These are phyloP conservation scores for Metopolophium dirhodum DNA, from an alignment of 1,140 invertebrate genomes.

Conservation along the genomic window DNA sequence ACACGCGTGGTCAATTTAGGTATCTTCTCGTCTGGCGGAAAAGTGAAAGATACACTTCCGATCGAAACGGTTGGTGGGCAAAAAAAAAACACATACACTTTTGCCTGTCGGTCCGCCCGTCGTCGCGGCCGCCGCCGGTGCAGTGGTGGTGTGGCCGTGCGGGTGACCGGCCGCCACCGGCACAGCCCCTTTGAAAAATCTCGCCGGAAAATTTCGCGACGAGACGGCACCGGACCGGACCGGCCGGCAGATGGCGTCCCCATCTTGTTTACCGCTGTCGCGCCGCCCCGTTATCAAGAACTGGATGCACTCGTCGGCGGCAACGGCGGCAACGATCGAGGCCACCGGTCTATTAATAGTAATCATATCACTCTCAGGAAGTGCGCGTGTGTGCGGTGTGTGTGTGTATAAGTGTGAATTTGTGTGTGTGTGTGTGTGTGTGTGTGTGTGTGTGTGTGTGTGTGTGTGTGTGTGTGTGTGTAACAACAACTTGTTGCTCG, in stretches of 20 bases:
- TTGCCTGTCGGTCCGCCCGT: not conserved
- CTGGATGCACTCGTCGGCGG: conserved; percentile 32
- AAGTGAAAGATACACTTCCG: too few species aligned
- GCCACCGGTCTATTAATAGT: conserved; percentile 55
- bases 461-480: not conserved
- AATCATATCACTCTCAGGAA: conserved; percentile 55
- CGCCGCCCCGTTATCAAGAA: conserved; percentile 47
- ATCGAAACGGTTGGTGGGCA: too few species aligned
- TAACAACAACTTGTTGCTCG: conserved; percentile 46
- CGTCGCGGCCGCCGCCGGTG: not conserved
- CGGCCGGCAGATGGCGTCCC: conserved; percentile 27
- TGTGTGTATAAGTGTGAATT: not conserved
- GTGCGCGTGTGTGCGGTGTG: not conserved
- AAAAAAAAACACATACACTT: too few species aligned
- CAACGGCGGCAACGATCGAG: conserved; percentile 34
- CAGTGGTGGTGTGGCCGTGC: not conserved
- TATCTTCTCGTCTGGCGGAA: too few species aligned
- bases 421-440: not conserved
- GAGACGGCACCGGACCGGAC: not conserved
- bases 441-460: not conserved
- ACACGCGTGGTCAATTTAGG: too few species aligned
- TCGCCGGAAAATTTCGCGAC: not conserved
- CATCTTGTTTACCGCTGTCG: not conserved
- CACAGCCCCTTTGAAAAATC: not conserved
- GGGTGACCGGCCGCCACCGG: not conserved